These are phyloP conservation scores for Xanthia togata DNA, from an alignment of 2,888 invertebrate genomes.

Conservation along the genomic window DNA sequence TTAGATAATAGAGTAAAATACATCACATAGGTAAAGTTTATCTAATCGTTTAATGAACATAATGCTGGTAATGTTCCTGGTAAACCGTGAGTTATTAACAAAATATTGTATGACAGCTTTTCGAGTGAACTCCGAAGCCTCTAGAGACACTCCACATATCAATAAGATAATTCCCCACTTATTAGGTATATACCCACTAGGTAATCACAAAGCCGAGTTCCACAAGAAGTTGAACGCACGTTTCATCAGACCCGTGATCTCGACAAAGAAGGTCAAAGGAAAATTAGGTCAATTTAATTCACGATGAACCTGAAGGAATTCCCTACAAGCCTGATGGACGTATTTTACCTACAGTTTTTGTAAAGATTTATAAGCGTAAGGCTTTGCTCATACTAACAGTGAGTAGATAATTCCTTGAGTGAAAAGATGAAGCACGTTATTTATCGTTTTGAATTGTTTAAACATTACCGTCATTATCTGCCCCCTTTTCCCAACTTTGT, in stretches of 20 bases:
- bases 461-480: not conserved
- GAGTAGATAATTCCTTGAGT: not conserved
- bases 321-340: constrained; percentile 66
- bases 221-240: constrained; percentile 50
- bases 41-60: not conserved
- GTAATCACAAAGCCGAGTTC: constrained; percentile 40
- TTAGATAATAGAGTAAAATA: too few relatives aligned
- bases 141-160: constrained; percentile 12
- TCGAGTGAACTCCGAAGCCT: not conserved
- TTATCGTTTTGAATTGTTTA: not conserved
- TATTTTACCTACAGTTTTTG: constrained; percentile 63
- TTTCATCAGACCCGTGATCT: constrained; percentile 59
- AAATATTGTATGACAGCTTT: not conserved
- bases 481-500: not conserved
- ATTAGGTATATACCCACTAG: constrained; percentile 17
- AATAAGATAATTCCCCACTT: constrained; percentile 17
- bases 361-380: constrained; percentile 54
- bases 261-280: constrained; percentile 63
- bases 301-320: constrained; percentile 68
- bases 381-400: constrained; percentile 22
- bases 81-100: not conserved
- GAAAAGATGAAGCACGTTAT: not conserved
- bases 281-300: constrained; percentile 72
- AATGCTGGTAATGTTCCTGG: not conserved
- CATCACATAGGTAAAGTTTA: not conserved